A percentile compares a stretch with the other conserved stretches of the same genome.
Evolutionary conservation across 2,888 invertebrate genomes (phyloP).

Genomic region (Himalopsyche kuldschensis): DNA sequence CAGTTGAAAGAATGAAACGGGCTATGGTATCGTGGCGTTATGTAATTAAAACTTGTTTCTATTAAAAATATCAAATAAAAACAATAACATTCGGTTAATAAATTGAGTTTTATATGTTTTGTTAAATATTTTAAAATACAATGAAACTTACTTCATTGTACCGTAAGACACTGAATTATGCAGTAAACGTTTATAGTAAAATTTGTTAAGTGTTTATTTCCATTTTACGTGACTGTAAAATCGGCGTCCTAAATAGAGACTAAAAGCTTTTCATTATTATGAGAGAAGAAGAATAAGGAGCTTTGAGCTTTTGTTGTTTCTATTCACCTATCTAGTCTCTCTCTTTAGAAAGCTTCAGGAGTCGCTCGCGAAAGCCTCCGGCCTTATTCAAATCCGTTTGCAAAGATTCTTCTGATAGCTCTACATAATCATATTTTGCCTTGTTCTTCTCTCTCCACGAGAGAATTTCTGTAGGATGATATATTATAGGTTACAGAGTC

Average conservation of each 20-base stretch:
- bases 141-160: too few relatives aligned
- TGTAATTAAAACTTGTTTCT: too few relatives aligned
- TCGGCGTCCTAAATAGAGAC: slow-evolving; percentile 36
- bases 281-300: slow-evolving; percentile 39
- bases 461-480: not conserved
- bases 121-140: too few relatives aligned
- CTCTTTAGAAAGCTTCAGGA: slow-evolving; percentile 11
- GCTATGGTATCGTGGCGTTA: too few relatives aligned
- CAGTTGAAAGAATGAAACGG: too few relatives aligned
- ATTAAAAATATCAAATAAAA: too few relatives aligned
- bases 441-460: not conserved
- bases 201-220: too few relatives aligned
- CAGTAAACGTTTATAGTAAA: too few relatives aligned
- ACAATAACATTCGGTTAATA: too few relatives aligned
- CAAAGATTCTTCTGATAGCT: slow-evolving; percentile 38
- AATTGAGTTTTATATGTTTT: too few relatives aligned
- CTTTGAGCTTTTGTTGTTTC: slow-evolving; percentile 38
- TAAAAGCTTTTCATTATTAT: slow-evolving; percentile 40
- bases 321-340: slow-evolving; percentile 35
- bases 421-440: slow-evolving; percentile 36
- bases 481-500: not conserved
- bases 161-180: too few relatives aligned
- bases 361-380: slow-evolving; percentile 8
- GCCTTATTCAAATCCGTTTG: slow-evolving; percentile 39
- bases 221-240: slow-evolving; percentile 17